Evolutionary conservation across 2,797 vertebrate genomes (phyloP).

Genomic region (Esox masquinongy): DNA sequence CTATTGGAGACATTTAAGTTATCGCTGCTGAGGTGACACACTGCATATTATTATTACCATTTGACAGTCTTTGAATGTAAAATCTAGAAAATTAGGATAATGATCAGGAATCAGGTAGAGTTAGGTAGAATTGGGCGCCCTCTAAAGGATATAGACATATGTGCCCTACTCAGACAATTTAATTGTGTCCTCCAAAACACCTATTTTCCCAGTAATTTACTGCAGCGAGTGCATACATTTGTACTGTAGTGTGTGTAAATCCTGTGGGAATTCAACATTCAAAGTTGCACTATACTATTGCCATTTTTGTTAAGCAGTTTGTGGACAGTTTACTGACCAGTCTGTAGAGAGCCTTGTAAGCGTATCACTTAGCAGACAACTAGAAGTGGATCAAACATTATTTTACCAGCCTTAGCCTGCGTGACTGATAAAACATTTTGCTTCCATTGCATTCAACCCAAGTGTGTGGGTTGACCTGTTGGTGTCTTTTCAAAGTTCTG

Average conservation of each 20-base stretch:
- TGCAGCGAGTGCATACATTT: background rate
- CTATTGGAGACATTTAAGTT: too few relatives aligned
- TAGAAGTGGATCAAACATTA: background rate
- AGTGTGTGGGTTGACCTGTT: background rate
- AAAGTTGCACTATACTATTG: background rate
- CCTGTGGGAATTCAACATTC: background rate
- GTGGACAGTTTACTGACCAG: background rate
- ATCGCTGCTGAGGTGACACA: too few relatives aligned
- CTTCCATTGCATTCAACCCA: background rate
- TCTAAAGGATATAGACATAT: too few relatives aligned
- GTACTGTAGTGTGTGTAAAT: background rate
- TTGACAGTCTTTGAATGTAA: too few relatives aligned
- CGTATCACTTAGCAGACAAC: constrained; percentile 1
- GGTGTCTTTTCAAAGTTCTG: constrained; percentile 2
- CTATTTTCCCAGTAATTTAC: background rate
- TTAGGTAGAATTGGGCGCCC: too few relatives aligned
- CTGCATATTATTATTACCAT: too few relatives aligned
- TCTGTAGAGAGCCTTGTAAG: background rate
- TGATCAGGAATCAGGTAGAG: too few relatives aligned
- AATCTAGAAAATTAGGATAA: too few relatives aligned
- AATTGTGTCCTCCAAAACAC: background rate
- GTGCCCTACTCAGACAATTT: background rate
- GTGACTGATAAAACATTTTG: background rate
- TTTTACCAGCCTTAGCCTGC: background rate
- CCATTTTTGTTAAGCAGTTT: too few relatives aligned